These are phyloP conservation scores for Erethizon dorsatum DNA, from an alignment of 2,797 vertebrate genomes.

Conservation along the genomic window DNA sequence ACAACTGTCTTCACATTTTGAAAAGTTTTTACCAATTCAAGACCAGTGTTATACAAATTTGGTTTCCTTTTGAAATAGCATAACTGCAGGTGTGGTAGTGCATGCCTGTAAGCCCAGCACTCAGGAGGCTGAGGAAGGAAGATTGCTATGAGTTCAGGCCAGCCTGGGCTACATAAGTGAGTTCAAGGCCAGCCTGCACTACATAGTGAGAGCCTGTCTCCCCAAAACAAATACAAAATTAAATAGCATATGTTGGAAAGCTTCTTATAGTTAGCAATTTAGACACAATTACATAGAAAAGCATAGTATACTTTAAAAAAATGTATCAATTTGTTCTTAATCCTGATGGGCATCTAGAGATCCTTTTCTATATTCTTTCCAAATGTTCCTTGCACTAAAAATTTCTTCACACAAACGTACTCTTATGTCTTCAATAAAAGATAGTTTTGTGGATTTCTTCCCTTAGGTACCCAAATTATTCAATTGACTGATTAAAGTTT, in stretches of 20 bases:
- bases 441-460: not conserved
- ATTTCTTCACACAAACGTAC: not conserved
- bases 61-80: not conserved
- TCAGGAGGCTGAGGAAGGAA: no score
- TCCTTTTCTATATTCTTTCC: not conserved
- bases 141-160: no score
- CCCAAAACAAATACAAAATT: no score
- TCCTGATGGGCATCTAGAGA: not conserved
- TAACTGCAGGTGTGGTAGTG: no score
- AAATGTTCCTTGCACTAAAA: not conserved
- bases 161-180: no score
- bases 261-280: not conserved
- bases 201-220: no score
- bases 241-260: not conserved
- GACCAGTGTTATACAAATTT: not conserved
- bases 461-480: not conserved
- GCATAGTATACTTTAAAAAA: not conserved
- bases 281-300: not conserved
- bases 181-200: no score
- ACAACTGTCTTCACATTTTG: not conserved
- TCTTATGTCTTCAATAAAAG: not conserved
- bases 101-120: no score
- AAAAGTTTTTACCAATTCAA: not conserved
- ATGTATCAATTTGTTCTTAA: not conserved
- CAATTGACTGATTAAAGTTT: not conserved